phyloP scores from a whole-genome alignment of 2,113 vertebrate genomes.

The Brachypodius melanocephalos region DNA sequence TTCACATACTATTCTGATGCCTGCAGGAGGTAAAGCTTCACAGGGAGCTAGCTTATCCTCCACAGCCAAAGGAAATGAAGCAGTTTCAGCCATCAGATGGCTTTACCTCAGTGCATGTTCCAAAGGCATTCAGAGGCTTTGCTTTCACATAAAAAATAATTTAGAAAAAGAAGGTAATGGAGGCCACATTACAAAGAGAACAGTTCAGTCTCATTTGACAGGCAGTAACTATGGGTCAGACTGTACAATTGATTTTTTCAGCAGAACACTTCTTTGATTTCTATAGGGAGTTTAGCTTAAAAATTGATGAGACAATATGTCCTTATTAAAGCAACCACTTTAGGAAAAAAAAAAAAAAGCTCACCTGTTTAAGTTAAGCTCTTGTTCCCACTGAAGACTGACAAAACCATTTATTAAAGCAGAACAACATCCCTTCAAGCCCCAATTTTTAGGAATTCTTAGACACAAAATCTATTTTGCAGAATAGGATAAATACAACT shows the following conservation, averaged over 20 bases:
- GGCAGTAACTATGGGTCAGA: not conserved
- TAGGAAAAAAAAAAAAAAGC: not conserved
- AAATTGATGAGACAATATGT: not conserved
- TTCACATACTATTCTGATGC: slow-evolving; percentile 25
- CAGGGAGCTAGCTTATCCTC: not conserved
- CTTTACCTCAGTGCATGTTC: not conserved
- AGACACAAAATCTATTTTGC: not conserved
- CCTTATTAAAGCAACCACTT: not conserved
- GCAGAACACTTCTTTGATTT: not conserved
- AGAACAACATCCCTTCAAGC: not conserved
- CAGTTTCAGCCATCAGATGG: slow-evolving; percentile 14
- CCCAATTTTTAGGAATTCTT: not conserved
- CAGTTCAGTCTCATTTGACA: not conserved
- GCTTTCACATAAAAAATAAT: not conserved
- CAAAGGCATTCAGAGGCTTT: not conserved
- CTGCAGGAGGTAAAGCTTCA: slow-evolving; percentile 51
- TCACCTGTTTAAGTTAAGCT: not conserved
- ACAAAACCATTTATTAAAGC: not conserved
- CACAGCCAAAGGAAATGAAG: slow-evolving; percentile 29
- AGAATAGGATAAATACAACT: not conserved
- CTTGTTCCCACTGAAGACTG: not conserved
- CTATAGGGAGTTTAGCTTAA: not conserved
- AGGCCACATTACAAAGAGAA: not conserved
- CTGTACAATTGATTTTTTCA: not conserved
- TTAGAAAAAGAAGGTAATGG: not conserved